Evolutionary conservation across 2,888 invertebrate genomes (phyloP), one percentile per base, ranked within the genome.

Genomic region (Junonia oenone): DNA sequence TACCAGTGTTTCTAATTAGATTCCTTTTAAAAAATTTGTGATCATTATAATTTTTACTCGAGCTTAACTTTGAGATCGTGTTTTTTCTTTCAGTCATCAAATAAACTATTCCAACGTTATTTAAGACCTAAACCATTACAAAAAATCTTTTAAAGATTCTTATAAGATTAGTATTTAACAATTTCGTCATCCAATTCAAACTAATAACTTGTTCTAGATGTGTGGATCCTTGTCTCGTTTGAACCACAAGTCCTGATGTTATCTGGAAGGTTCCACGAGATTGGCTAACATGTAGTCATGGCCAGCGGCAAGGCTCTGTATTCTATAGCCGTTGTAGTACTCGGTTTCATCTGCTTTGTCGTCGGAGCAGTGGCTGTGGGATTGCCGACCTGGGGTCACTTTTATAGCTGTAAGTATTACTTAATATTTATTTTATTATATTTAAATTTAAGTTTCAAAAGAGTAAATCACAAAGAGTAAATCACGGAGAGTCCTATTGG

Each of bases 381-480:
- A 63, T 92, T 96, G 71, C 97, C 97, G 46, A 93, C 95, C 71
- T 97, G 97, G 97, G 97, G 96, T 61, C 94, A 96, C 81, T 97
- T 95, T 84, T 93, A 93, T 75, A 94, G 92, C 78, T 92, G 94
- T 88, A 85, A 93, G 90, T 90, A 74, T 66, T 11, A 14, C 2
- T 9, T 8, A 8, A 14, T 11, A 2, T 15, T 45, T 27, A 11
- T 22, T 13, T 26, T 13, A 5, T 2, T 43, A 13, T 19, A 17
- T 38, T 19, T 0, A 19, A 2, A 17, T 38, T 6, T 11, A 31
- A 35, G n/a, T n/a, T n/a, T n/a, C n/a, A n/a, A n/a, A n/a, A n/a
- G n/a, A n/a, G n/a, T n/a, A n/a, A n/a, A n/a, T n/a, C n/a, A n/a
- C n/a, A n/a, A n/a, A n/a, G n/a, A n/a, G n/a, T 8, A 31, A 31